These are phyloP conservation scores for Sebastiscus tertius DNA, from an alignment of 2,797 vertebrate species.

Conservation along the genomic window DNA sequence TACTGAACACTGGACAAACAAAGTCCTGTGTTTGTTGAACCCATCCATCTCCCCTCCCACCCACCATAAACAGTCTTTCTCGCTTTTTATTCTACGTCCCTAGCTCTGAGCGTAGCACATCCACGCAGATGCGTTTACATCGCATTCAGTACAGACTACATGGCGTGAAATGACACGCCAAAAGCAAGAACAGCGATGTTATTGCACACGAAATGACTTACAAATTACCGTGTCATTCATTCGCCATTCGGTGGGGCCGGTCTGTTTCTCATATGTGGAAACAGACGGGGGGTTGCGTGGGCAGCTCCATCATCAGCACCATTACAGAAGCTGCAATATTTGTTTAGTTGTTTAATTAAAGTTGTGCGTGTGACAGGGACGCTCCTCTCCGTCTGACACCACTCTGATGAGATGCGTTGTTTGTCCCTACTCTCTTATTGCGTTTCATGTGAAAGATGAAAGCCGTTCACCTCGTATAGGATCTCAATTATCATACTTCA, in stretches of 20 bases:
- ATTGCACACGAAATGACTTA: not conserved
- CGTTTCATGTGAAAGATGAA: conserved; percentile 43
- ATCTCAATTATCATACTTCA: conserved; percentile 47
- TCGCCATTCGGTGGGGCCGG: not conserved
- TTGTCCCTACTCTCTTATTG: conserved; percentile 17
- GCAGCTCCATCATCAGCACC: conserved; percentile 38
- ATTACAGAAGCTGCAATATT: conserved; percentile 31
- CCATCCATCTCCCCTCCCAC: no score
- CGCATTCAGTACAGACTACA: no score
- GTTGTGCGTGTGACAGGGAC: not conserved
- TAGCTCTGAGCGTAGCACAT: not conserved
- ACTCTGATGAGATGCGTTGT: conserved; percentile 18
- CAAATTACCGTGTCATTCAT: no score
- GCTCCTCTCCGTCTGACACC: conserved; percentile 15
- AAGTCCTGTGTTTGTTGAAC: no score
- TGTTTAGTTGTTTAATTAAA: conserved; percentile 58
- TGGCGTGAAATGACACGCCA: not conserved
- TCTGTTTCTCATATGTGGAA: not conserved
- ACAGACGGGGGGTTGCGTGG: conserved; percentile 18
- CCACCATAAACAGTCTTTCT: no score
- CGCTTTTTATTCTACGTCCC: no score
- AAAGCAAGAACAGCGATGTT: not conserved
- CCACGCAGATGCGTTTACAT: not conserved
- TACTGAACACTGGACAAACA: no score
- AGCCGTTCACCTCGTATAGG: conserved; percentile 24